Percentiles rank a stretch among this genome's conserved stretches.
Evolutionary conservation across 2,888 invertebrate genomes (phyloP).

Genomic region (Apeira syringaria): DNA sequence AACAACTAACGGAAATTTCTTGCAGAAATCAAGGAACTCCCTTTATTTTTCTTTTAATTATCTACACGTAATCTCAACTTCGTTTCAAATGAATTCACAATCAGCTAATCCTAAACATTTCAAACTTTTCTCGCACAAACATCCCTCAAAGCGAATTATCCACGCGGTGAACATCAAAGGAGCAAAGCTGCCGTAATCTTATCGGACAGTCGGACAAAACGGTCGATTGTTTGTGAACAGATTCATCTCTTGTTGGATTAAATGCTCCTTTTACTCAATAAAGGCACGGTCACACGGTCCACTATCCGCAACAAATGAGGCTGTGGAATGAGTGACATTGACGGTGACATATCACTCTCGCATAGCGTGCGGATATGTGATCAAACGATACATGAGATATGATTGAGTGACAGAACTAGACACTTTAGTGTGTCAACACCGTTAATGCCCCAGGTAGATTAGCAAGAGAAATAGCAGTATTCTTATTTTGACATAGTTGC

Average conservation of each 20-base stretch:
- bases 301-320: not conserved
- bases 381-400: not conserved
- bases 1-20: too few relatives aligned
- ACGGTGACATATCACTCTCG: not conserved
- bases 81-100: conserved; percentile 1
- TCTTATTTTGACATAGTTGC: too few relatives aligned
- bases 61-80: too few relatives aligned
- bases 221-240: conserved; percentile 26
- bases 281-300: not conserved
- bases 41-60: too few relatives aligned
- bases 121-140: conserved; percentile 1
- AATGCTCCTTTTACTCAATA: conserved; percentile 12
- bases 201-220: conserved; percentile 22
- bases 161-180: conserved; percentile 19
- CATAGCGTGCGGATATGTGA: not conserved
- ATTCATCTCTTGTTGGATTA: conserved; percentile 21
- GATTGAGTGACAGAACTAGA: not conserved
- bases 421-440: too few relatives aligned
- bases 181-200: conserved; percentile 23
- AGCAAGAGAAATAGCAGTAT: too few relatives aligned
- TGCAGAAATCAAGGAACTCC: too few relatives aligned
- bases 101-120: conserved; percentile 1
- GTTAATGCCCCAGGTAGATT: too few relatives aligned
- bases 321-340: not conserved
- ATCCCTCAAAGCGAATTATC: conserved; percentile 8